phyloP scores from a whole-genome alignment of 1,140 invertebrate genomes.

The Drosophila fuyamai region DNA sequence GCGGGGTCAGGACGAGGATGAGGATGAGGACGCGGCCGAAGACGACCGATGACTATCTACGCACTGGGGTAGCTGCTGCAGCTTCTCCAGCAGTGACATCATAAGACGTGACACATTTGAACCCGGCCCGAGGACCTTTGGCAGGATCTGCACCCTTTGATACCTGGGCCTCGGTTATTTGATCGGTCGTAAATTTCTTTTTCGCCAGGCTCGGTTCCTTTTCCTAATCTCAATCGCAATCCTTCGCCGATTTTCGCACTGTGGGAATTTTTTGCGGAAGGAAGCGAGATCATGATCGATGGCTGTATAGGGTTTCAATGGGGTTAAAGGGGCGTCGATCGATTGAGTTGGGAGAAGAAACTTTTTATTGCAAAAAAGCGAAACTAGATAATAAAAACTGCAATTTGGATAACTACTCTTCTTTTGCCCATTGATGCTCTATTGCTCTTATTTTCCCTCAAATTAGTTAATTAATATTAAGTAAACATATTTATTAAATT shows the following conservation, averaged over 20 bases:
- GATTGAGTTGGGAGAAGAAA: constrained; percentile 24
- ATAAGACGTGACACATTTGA: constrained; percentile 81
- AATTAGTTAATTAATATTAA: too few species aligned
- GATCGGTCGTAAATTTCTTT: constrained; percentile 76
- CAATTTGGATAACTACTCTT: constrained; percentile 2
- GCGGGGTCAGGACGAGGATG: constrained; percentile 17
- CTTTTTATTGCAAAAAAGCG: constrained; percentile 36
- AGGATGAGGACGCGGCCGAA: constrained; percentile 17
- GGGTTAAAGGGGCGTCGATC: constrained; percentile 51
- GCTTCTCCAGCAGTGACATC: constrained; percentile 69
- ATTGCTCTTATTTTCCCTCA: too few species aligned
- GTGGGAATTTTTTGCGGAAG: constrained; percentile 80
- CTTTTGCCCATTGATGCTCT: too few species aligned
- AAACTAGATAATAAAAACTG: constrained; percentile 15
- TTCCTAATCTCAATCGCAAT: constrained; percentile 60
- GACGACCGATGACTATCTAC: constrained; percentile 61
- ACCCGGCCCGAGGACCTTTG: constrained; percentile 61
- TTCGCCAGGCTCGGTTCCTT: constrained; percentile 24
- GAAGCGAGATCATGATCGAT: constrained; percentile 71
- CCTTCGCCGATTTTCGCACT: constrained; percentile 70
- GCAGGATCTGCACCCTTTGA: constrained; percentile 78
- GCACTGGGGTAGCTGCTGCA: constrained; percentile 43
- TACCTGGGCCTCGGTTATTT: constrained; percentile 73
- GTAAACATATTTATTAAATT: too few species aligned
- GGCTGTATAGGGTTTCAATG: constrained; percentile 71